Conservation (phyloP, 2,797 vertebrate species). For the Molossus alvarezi region DNA sequence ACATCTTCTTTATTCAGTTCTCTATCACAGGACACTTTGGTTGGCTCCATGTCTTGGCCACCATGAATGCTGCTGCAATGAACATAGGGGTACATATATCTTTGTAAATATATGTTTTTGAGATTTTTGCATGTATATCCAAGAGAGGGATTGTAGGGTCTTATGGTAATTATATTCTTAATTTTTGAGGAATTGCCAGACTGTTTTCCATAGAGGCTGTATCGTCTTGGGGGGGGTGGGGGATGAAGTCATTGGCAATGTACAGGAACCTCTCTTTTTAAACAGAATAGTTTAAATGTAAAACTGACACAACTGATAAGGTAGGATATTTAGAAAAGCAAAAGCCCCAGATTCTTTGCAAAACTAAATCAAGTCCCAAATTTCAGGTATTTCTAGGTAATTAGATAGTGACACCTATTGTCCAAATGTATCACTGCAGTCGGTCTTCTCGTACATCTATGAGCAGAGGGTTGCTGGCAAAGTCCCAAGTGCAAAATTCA, state of each 20-base stretch:
- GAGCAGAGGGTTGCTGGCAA: background rate
- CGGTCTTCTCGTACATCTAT: background rate
- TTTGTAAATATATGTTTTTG: too few species aligned
- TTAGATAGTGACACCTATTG: conserved; percentile 77
- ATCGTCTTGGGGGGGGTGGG: background rate
- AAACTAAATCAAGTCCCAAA: background rate
- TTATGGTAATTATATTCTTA: too few species aligned
- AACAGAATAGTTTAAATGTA: conserved; percentile 32
- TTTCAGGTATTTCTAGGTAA: conserved; percentile 57
- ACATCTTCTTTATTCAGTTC: too few species aligned
- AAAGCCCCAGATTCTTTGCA: background rate
- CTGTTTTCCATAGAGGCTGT: too few species aligned
- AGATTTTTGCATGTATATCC: too few species aligned
- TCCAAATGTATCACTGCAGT: conserved; percentile 42
- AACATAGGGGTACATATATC: too few species aligned
- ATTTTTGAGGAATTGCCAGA: too few species aligned
- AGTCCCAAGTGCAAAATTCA: background rate
- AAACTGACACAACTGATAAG: background rate
- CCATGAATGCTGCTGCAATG: too few species aligned
- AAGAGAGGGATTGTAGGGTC: too few species aligned
- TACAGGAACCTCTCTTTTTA: conserved; percentile 13
- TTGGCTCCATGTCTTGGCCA: too few species aligned
- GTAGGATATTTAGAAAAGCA: background rate
- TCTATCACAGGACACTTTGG: too few species aligned
- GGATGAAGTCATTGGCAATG: background rate